Conservation (phyloP, 2,888 invertebrate genomes). For the Xestia sexstrigata region DNA sequence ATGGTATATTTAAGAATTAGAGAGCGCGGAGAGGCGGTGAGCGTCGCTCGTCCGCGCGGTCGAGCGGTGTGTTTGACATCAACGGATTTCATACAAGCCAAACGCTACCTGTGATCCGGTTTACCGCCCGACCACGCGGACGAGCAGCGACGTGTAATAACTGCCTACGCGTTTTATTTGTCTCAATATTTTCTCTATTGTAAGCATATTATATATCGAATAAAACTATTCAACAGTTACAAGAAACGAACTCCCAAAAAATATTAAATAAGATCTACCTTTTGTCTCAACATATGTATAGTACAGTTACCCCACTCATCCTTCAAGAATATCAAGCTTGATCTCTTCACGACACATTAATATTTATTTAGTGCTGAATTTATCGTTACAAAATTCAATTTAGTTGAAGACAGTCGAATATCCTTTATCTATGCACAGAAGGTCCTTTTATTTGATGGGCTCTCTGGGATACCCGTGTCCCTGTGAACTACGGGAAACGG, state of each 20-base stretch:
- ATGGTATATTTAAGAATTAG: not conserved
- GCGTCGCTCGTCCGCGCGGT: not conserved
- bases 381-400: constrained; percentile 89
- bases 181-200: not conserved
- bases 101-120: not conserved
- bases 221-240: not conserved
- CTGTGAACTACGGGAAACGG: constrained; percentile 75
- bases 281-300: constrained; percentile 5
- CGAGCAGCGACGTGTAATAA: not conserved
- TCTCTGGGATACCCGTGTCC: constrained; percentile 82
- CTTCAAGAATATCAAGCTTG: constrained; percentile 64
- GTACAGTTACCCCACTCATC: constrained; percentile 21
- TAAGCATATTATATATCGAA: not conserved
- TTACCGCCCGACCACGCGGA: not conserved
- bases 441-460: constrained; percentile 89
- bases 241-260: not conserved
- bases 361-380: constrained; percentile 83
- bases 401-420: constrained; percentile 86
- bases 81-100: not conserved
- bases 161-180: not conserved
- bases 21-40: not conserved
- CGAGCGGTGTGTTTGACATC: not conserved
- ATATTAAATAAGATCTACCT: constrained; percentile 17
- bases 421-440: constrained; percentile 90
- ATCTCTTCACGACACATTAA: constrained; percentile 77